phyloP scores from a whole-genome alignment of 2,888 invertebrate species.

The Macrophya annulata region DNA sequence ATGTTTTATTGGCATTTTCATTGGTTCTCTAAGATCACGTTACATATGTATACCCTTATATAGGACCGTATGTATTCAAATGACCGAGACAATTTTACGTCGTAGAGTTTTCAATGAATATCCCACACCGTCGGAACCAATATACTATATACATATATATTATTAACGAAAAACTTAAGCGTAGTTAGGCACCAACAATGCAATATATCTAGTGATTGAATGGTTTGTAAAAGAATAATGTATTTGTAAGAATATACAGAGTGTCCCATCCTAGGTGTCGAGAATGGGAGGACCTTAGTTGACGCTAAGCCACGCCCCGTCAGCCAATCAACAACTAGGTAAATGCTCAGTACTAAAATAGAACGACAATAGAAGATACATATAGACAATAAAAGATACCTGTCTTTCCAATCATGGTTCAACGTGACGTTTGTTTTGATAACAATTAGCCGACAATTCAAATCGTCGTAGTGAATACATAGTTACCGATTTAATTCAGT shows the following conservation, averaged over 20 bases:
- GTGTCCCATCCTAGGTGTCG: no score
- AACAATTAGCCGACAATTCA: no score
- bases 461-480: no score
- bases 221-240: slow-evolving; percentile 50
- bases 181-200: slow-evolving; percentile 65
- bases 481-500: no score
- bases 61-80: slow-evolving; percentile 26
- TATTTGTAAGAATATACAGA: slow-evolving; percentile 41
- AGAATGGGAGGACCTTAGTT: no score
- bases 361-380: no score
- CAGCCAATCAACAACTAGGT: no score
- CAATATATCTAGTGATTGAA: slow-evolving; percentile 68
- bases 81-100: slow-evolving; percentile 3
- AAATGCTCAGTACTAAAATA: no score
- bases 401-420: no score
- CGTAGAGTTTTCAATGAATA: slow-evolving; percentile 20
- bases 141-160: not conserved
- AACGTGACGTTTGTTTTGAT: no score
- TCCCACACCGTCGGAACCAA: slow-evolving; percentile 23
- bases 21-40: slow-evolving; percentile 8
- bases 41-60: slow-evolving; percentile 21
- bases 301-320: no score
- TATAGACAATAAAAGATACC: no score
- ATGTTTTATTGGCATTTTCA: slow-evolving; percentile 3
- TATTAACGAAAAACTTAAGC: not conserved